Conservation (phyloP, 1,140 invertebrate species). For the Whitmania pigra region DNA sequence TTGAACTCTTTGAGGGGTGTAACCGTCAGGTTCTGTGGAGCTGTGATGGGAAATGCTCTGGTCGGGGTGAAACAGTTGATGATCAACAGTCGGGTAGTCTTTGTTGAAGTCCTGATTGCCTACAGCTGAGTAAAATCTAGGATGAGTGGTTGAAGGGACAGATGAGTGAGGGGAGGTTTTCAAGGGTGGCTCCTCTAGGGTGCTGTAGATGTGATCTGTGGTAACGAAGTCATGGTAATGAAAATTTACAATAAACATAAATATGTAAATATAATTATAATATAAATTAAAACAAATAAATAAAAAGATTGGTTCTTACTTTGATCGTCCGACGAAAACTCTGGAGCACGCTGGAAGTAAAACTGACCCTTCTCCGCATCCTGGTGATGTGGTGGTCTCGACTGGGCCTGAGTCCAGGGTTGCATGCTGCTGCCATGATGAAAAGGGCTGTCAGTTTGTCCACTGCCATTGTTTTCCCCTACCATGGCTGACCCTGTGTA, state of each 20-base stretch:
- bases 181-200: neutral
- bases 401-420: neutral
- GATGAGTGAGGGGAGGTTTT: neutral
- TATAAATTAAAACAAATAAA: too few relatives aligned
- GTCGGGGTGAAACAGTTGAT: too few relatives aligned
- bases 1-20: too few relatives aligned
- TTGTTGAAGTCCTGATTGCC: too few relatives aligned
- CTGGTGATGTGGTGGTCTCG: neutral
- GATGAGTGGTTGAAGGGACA: neutral
- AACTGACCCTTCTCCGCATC: neutral
- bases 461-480: neutral
- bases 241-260: neutral
- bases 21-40: too few relatives aligned
- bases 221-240: neutral
- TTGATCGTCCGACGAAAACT: neutral
- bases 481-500: constrained; percentile 9
- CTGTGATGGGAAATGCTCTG: too few relatives aligned
- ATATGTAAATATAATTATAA: too few relatives aligned
- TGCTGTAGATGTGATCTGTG: constrained; percentile 11
- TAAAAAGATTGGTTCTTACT: neutral
- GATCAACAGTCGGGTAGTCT: too few relatives aligned
- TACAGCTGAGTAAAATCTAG: too few relatives aligned
- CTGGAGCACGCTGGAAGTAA: neutral
- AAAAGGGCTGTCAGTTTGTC: neutral
- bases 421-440: neutral